A percentile compares a stretch with the other conserved stretches of the same genome.
Evolutionary conservation across 2,888 invertebrate species (phyloP).

Genomic region (Cryptocheilus praepositus): DNA sequence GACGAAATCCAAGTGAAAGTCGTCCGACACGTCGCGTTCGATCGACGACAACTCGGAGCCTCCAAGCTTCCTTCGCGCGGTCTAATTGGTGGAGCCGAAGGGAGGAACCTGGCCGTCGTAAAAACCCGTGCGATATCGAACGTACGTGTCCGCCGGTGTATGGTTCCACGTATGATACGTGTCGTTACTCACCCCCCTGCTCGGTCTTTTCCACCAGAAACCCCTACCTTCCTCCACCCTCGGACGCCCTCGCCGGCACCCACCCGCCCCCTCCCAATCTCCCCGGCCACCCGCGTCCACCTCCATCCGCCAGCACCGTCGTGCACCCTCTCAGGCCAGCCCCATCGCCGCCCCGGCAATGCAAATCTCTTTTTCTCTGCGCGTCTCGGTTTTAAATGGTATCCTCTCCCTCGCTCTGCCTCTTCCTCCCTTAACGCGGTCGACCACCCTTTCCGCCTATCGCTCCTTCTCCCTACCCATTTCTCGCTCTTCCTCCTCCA

Average conservation of each 20-base stretch:
- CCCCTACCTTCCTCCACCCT: constrained; percentile 22
- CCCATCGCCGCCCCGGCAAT: constrained; percentile 58
- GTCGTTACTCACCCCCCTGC: constrained; percentile 63
- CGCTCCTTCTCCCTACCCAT: constrained; percentile 29
- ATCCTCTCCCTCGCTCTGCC: constrained; percentile 55
- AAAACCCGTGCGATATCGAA: constrained; percentile 65
- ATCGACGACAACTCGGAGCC: constrained; percentile 24
- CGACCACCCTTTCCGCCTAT: constrained; percentile 50
- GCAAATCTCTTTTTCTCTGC: constrained; percentile 70
- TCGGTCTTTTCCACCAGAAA: constrained; percentile 54
- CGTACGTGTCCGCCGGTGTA: constrained; percentile 64
- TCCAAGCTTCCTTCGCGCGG: constrained; percentile 50
- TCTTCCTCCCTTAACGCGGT: constrained; percentile 44
- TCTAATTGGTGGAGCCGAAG: constrained; percentile 58
- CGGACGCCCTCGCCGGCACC: constrained; percentile 14
- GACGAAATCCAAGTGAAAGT: too few species aligned
- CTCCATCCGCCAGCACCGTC: constrained; percentile 11
- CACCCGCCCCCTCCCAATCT: constrained; percentile 27
- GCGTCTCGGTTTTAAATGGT: constrained; percentile 71
- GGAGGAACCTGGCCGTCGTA: constrained; percentile 59
- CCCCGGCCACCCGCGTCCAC: constrained; percentile 35
- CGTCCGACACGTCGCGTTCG: background rate
- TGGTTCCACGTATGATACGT: constrained; percentile 66
- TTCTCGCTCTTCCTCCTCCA: constrained; percentile 15
- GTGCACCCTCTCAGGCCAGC: constrained; percentile 38